These are phyloP conservation scores for Acanthiza pusilla DNA, from an alignment of 2,797 vertebrate genomes.

Conservation along the genomic window DNA sequence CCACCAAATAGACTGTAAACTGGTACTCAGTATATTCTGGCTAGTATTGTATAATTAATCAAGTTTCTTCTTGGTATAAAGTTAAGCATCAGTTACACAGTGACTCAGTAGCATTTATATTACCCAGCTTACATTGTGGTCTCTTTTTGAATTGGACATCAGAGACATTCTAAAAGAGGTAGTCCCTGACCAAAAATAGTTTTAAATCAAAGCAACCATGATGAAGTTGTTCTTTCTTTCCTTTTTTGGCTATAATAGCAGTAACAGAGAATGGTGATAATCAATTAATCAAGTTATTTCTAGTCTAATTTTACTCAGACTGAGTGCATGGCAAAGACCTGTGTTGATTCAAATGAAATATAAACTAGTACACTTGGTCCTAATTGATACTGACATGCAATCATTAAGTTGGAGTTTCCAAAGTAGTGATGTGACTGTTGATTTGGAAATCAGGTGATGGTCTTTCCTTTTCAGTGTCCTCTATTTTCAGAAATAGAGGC, in stretches of 20 bases:
- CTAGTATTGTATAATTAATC: not conserved
- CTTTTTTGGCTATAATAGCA: not conserved
- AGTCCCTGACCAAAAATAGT: not conserved
- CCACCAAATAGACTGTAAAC: not conserved
- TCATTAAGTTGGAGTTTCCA: not conserved
- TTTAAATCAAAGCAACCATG: not conserved
- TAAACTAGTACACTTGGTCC: not conserved
- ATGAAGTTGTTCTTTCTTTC: not conserved
- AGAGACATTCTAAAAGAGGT: not conserved
- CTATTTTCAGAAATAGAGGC: not conserved
- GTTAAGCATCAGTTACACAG: not conserved
- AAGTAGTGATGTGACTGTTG: not conserved
- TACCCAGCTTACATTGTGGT: not conserved
- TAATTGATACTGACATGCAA: not conserved
- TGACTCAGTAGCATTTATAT: not conserved
- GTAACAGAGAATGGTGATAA: not conserved
- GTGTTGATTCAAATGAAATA: not conserved
- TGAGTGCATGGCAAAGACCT: not conserved
- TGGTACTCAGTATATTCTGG: not conserved
- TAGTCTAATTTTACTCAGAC: not conserved
- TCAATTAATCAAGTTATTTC: not conserved
- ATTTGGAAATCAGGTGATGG: not conserved
- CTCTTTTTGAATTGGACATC: not conserved
- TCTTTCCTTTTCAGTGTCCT: not conserved
- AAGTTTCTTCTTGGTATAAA: not conserved